Evolutionary conservation across 2,888 invertebrate species (phyloP), one percentile per base, ranked within the genome.

Genomic region (Carcina quercana): DNA sequence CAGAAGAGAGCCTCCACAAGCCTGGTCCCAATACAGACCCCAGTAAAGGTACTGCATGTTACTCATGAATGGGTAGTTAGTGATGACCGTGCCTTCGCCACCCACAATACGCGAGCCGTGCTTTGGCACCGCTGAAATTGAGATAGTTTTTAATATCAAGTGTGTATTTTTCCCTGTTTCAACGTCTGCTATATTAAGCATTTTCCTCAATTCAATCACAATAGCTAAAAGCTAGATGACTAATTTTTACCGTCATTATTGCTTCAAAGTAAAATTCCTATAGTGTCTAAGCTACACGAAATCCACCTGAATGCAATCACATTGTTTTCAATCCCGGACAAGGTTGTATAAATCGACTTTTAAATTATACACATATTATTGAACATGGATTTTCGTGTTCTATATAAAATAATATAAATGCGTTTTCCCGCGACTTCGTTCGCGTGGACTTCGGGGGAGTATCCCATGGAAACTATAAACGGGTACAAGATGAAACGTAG

Each of bases 31-130:
- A 29, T 35, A 45, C 14, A 53, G 37, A 10, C 59, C 53, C 31
- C 32, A 53, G 11, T 38, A 34, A 1, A 38, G 35, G 30, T 42
- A 61, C 38, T 65, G 57, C 65, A 73, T 61, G 45, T 61, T 67
- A 36, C 60, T 41, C 65, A 72, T 71, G 50, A 52, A 73, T 0
- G 71, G 71, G 43, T 68, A 70, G 1, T 37, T 10, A 0, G 64
- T 44, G 2, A 76, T 37, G 0, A 46, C 48, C 5, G 69, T 48
- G 3, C 35, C 14, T 1, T 28, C 13, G 5, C 60, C 60, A 10
- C 2, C 67, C 68, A 71, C 73, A 36, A 63, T 61, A 53, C 71
- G 72, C 35, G 63, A 66, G 57, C 63, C 44, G 13, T 33, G 0
- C 69, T 68, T 34, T 69, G 69, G 2, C 39, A 33, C 38, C 65